Conservation (phyloP, 2,797 vertebrate species). For the Sebastes taczanowskii region DNA sequence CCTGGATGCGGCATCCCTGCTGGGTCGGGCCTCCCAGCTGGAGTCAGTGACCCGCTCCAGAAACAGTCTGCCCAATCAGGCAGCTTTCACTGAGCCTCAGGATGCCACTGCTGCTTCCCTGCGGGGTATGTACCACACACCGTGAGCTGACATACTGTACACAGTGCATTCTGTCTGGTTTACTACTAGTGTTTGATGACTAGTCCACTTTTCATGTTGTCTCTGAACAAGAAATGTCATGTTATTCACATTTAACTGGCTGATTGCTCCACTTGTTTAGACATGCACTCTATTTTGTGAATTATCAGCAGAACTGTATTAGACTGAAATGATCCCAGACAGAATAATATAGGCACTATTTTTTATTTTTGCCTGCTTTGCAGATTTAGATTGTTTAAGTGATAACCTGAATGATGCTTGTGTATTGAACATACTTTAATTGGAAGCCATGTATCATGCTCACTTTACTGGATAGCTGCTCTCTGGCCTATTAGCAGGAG, state of each 20-base stretch:
- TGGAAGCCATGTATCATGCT: background rate
- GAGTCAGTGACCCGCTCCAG: conserved; percentile 98
- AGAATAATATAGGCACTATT: background rate
- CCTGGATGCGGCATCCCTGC: conserved; percentile 93
- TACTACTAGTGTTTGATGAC: conserved; percentile 12
- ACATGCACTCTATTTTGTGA: background rate
- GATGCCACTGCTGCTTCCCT: conserved; percentile 86
- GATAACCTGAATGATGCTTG: background rate
- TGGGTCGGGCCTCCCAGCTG: conserved; percentile 97
- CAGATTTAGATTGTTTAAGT: background rate
- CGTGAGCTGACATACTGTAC: conserved; percentile 13
- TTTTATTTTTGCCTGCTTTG: background rate
- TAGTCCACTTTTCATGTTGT: conserved; percentile 2
- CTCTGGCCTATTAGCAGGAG: background rate
- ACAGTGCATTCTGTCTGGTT: conserved; percentile 10
- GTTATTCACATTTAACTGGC: background rate
- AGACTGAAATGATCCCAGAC: background rate
- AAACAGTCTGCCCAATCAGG: conserved; percentile 96
- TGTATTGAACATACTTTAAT: background rate
- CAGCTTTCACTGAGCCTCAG: conserved; percentile 90
- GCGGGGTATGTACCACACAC: conserved; percentile 78
- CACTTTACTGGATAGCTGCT: background rate
- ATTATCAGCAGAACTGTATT: background rate
- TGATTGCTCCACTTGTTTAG: background rate
- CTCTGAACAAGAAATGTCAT: background rate